A percentile compares a stretch with the other conserved stretches of the same genome.
Evolutionary conservation across 2,113 vertebrate species (phyloP).

Genomic region (Pandion haliaetus): DNA sequence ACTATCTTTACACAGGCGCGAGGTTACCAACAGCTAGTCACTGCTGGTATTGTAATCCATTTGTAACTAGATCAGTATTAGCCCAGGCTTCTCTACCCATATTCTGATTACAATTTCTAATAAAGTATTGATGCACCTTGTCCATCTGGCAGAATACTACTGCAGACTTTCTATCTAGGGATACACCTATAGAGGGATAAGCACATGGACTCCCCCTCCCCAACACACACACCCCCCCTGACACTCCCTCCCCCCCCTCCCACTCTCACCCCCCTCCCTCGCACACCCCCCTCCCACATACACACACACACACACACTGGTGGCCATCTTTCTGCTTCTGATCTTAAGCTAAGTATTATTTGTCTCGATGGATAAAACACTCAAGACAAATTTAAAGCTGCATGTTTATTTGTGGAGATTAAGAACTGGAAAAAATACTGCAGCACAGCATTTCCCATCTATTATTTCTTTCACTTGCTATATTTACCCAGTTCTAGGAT

Average conservation of each 20-base stretch:
- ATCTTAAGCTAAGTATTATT: neutral
- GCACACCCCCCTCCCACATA: no score
- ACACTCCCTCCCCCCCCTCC: no score
- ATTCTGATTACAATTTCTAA: neutral
- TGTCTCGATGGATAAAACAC: neutral
- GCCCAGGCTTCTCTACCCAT: neutral
- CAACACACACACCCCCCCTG: no score
- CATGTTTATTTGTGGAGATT: neutral
- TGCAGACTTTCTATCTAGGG: neutral
- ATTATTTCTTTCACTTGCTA: neutral
- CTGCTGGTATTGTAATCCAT: neutral
- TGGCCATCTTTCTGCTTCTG: neutral
- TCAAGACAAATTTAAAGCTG: neutral
- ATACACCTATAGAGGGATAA: neutral
- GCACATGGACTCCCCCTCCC: no score
- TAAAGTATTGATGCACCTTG: neutral
- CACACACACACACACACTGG: no score
- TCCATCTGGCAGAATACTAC: neutral
- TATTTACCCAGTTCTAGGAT: neutral
- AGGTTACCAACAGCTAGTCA: neutral
- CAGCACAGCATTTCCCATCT: neutral
- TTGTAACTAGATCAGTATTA: neutral
- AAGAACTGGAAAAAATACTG: neutral
- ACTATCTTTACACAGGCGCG: accelerated
- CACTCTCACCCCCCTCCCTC: no score